Base-by-base conservation (phyloP, 2,113 vertebrate species). In the Dicrurus megarhynchus region DNA sequence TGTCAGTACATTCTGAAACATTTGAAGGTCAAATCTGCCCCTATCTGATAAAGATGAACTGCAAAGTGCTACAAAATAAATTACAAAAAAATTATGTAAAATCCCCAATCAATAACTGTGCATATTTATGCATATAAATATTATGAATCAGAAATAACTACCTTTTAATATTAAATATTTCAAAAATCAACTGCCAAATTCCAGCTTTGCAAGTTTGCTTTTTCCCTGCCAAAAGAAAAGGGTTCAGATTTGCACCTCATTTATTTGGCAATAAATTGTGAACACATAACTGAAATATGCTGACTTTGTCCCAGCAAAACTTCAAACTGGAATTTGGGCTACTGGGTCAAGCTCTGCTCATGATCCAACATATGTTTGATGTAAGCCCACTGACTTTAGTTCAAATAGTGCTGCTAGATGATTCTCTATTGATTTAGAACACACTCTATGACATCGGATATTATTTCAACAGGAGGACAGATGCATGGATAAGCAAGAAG, bases 51-150 rank as follows among this genome's bases (percentile, higher is more conserved):
- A 97, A 97, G 95, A 86, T 97, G 95, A 97, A 97, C 90, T 97
- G 96, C 90, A 97, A 96, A 97, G 95, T 93, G 91, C 74, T 81
- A 96, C 39, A 93, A 93, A 97, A 94, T 97, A 96, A 93, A 49
- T 95, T 88, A 74, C 6, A 64, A 90, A 59, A 83, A 65, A 52
- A 55, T 4, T 9, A 47, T 6, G 19, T 74, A 94, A 93, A 60
- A 93, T 96, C 91, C 92, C 89, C 85, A 74, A 88, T 90, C 75
- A 87, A 57, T 59, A 73, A 39, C 57, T 93, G 37, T 73, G 64
- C 49, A 49, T 46, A 61, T 50, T 68, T 53, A 71, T 69, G 87
- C 89, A 93, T 92, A 96, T 81, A 97, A 94, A 94, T 87, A 90
- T 20, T 75, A 93, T 52, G 37, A 95, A 80, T 59, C 53, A 77